Percentiles rank a stretch among this genome's conserved stretches.
Conservation (phyloP, 2,888 invertebrate species). For the Nymphalis c-album region DNA sequence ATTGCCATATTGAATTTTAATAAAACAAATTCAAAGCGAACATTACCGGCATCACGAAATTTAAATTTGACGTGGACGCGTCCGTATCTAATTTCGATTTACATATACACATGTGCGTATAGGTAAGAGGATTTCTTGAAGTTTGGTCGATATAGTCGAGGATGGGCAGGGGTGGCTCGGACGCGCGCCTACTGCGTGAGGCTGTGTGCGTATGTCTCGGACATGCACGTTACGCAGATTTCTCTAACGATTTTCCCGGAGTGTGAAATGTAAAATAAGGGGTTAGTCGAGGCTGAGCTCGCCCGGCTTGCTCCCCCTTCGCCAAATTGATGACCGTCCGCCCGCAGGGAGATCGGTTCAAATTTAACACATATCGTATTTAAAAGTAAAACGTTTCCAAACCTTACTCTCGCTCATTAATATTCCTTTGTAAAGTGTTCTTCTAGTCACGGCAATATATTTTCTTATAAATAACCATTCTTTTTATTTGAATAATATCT, state of each 20-base stretch:
- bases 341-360: constrained; percentile 76
- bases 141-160: constrained; percentile 75
- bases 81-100: constrained; percentile 46
- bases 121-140: constrained; percentile 77
- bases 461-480: not conserved
- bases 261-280: constrained; percentile 82
- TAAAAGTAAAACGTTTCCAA: constrained; percentile 73
- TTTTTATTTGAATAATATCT: not conserved
- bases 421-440: constrained; percentile 63
- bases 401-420: constrained; percentile 72
- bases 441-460: constrained; percentile 8
- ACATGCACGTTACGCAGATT: constrained; percentile 81
- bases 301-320: constrained; percentile 55
- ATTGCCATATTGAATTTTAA: not conserved
- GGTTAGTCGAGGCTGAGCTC: constrained; percentile 76
- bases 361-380: constrained; percentile 79
- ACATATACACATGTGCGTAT: constrained; percentile 67
- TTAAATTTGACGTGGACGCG: constrained; percentile 33
- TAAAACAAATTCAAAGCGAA: not conserved
- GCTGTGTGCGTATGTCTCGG: constrained; percentile 75
- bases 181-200: constrained; percentile 49
- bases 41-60: constrained; percentile 13
- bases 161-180: constrained; percentile 60
- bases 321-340: constrained; percentile 78
- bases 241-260: constrained; percentile 82